Evolutionary conservation across 1,140 invertebrate genomes (phyloP).

Genomic region (Pogonus chalceus): DNA sequence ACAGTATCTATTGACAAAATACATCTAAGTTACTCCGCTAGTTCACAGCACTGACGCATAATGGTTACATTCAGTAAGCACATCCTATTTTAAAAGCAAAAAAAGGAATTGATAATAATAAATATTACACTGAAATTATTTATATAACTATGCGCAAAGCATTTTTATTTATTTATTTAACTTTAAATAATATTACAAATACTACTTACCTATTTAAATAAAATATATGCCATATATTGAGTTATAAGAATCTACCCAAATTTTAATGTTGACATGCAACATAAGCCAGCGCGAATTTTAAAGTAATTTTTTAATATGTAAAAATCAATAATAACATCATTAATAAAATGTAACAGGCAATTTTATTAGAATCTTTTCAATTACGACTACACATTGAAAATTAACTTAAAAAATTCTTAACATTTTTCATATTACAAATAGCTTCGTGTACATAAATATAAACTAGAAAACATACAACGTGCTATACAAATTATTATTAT

Average conservation of each 20-base stretch:
- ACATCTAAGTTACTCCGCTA: not conserved
- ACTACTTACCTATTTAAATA: too few relatives aligned
- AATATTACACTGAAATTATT: too few relatives aligned
- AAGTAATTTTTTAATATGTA: too few relatives aligned
- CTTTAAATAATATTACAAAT: too few relatives aligned
- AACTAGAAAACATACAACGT: not conserved
- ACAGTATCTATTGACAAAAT: constrained; percentile 7
- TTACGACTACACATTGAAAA: constrained; percentile 3
- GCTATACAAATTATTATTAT: constrained; percentile 1
- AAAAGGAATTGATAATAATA: too few relatives aligned
- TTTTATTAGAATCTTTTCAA: not conserved
- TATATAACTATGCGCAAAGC: too few relatives aligned
- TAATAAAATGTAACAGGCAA: constrained; percentile 2
- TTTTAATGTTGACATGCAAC: not conserved
- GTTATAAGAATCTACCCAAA: too few relatives aligned
- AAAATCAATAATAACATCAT: too few relatives aligned
- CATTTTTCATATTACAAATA: not conserved
- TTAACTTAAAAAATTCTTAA: not conserved
- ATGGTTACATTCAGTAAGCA: not conserved
- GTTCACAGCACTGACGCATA: constrained; percentile 1
- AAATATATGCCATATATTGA: too few relatives aligned
- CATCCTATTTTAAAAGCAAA: not conserved
- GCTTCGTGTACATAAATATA: constrained; percentile 1
- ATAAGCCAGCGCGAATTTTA: not conserved
- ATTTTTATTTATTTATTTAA: too few relatives aligned